phyloP scores from a whole-genome alignment of 2,797 vertebrate species.

The Pelochelys cantorii region DNA sequence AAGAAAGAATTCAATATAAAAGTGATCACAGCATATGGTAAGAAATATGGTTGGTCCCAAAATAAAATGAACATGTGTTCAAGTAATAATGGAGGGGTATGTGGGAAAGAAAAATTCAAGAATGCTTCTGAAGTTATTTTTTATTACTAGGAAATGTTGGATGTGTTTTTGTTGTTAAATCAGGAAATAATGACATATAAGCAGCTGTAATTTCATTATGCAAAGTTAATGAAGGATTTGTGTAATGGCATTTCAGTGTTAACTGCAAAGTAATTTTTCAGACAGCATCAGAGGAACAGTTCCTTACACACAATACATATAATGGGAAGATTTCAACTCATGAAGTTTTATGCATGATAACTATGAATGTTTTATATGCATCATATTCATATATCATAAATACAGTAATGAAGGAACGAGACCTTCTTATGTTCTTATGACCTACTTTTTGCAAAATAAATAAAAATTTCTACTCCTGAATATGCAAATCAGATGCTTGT shows the following conservation, averaged over 20 bases:
- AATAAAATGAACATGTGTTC: slow-evolving; percentile 46
- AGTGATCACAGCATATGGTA: neutral
- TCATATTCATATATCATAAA: neutral
- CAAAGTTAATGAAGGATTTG: neutral
- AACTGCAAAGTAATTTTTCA: neutral
- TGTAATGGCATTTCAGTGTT: slow-evolving; percentile 42
- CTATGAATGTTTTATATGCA: neutral
- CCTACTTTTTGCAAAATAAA: neutral
- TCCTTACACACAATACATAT: neutral
- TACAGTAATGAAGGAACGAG: rapidly evolving
- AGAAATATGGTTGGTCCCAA: neutral
- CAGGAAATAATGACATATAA: neutral
- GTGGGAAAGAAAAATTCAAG: neutral
- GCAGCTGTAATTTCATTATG: neutral
- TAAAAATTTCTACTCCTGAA: neutral
- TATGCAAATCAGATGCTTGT: neutral
- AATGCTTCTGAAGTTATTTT: slow-evolving; percentile 16
- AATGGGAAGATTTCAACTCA: neutral
- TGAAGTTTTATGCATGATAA: neutral
- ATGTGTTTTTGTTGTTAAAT: slow-evolving; percentile 39
- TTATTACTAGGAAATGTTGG: neutral
- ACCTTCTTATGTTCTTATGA: no score
- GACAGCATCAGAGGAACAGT: neutral
- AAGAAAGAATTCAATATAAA: slow-evolving; percentile 49
- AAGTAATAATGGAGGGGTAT: slow-evolving; percentile 16